A percentile compares a stretch with the other conserved stretches of the same genome.
These are phyloP conservation scores for Andrena praecox DNA, from an alignment of 2,888 invertebrate species.

Conservation along the genomic window DNA sequence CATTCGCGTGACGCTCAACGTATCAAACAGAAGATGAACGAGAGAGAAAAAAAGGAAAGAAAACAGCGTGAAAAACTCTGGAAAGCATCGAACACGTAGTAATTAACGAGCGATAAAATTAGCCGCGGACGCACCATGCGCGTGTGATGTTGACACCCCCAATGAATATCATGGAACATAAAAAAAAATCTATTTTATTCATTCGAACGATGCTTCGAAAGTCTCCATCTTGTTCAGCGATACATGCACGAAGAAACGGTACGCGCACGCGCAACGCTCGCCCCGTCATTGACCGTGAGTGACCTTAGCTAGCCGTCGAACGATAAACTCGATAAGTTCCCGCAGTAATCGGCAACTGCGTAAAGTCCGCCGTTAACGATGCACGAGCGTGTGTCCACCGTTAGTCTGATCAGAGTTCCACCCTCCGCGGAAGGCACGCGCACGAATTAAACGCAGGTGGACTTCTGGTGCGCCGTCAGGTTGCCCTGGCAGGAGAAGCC, in stretches of 20 bases:
- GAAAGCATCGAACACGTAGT: slow-evolving; percentile 29
- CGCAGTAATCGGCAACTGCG: slow-evolving; percentile 15
- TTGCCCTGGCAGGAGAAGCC: slow-evolving; percentile 85
- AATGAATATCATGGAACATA: slow-evolving; percentile 9
- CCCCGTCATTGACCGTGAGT: neutral
- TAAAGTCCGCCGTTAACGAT: neutral
- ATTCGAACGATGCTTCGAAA: neutral
- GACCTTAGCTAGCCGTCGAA: slow-evolving; percentile 1
- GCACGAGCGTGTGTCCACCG: neutral
- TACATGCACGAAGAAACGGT: neutral
- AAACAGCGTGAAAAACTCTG: slow-evolving; percentile 11
- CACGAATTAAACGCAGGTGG: slow-evolving; percentile 80
- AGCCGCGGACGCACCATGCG: slow-evolving; percentile 14
- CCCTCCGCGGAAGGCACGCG: slow-evolving; percentile 35
- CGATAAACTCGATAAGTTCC: neutral
- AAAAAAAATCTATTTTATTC: slow-evolving; percentile 16
- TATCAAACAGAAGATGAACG: neutral
- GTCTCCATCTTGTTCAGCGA: neutral
- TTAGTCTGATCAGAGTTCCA: slow-evolving; percentile 27
- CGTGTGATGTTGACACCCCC: neutral
- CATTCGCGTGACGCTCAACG: neutral
- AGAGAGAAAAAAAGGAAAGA: neutral
- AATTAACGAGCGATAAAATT: slow-evolving; percentile 39
- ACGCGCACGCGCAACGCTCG: neutral
- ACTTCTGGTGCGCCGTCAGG: slow-evolving; percentile 84